Evolutionary conservation across 2,888 invertebrate genomes (phyloP), one percentile per base, ranked within the genome.

Genomic region (Dynastes hyllus): DNA sequence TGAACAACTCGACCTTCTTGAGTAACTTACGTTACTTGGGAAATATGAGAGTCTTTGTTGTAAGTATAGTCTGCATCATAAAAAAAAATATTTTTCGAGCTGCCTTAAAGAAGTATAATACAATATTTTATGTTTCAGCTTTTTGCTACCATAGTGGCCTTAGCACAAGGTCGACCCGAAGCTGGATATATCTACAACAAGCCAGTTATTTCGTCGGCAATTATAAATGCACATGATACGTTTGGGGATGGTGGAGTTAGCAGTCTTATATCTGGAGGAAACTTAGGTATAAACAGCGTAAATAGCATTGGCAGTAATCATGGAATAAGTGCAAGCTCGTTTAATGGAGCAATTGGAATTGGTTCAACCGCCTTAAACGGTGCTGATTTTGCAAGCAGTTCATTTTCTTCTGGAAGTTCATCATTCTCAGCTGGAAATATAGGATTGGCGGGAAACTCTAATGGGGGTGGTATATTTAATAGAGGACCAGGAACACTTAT

Each of bases 111-210:
- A 58, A 22, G 8, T 22, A 22, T 8, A 58, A 22, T 58, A 22
- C 22, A 22, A 22, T 58, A 22, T 22, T 22, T 58, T 22, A 37
- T 58, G 55, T 58, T 83, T 78, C 82, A 86, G 86, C 84, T 86
- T 81, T 80, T 84, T 76, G 85, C 84, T 84, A 83, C 85, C 22
- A 82, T 92, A 82, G 91, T 91, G 90, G 91, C 91, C 79, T 89
- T 91, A 88, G 91, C 90, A 87, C 90, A 91, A 87, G 92, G 91
- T 77, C 89, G 92, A 81, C 92, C 92, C 87, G 92, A 92, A 89
- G 90, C 91, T 84, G 91, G 91, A 84, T 91, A 91, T 88, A 90
- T 90, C 86, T 92, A 92, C 88, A 88, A 81, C 81, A 80, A 85
- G 83, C 86, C 86, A 32, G 85, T 85, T 13, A 80, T 85, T 82